Conservation (phyloP, 2,888 invertebrate species). For the Leucophenga montana region DNA sequence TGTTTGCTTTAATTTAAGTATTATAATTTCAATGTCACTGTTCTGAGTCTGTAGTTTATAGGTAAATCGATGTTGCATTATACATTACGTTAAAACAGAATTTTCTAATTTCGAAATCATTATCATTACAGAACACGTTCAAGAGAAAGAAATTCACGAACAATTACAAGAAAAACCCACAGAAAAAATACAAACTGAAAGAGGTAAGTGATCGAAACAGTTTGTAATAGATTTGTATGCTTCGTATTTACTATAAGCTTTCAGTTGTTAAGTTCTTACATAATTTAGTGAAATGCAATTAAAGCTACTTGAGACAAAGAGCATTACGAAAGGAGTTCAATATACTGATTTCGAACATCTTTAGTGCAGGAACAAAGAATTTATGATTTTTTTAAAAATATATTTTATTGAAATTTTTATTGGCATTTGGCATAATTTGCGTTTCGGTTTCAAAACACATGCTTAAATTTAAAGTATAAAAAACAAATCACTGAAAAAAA, state of each 20-base stretch:
- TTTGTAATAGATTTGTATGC: slow-evolving; percentile 10
- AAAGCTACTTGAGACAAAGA: slow-evolving; percentile 57
- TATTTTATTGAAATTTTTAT: slow-evolving; percentile 16
- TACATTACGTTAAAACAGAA: background rate
- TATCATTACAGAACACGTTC: slow-evolving; percentile 56
- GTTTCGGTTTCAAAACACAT: slow-evolving; percentile 30
- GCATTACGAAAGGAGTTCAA: slow-evolving; percentile 9
- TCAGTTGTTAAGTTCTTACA: background rate
- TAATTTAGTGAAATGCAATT: slow-evolving; percentile 56
- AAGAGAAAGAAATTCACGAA: slow-evolving; percentile 38
- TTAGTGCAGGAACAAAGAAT: no score
- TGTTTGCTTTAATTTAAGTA: slow-evolving; percentile 37
- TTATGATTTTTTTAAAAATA: slow-evolving; percentile 7
- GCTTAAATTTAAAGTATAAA: slow-evolving; percentile 30
- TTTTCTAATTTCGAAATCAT: slow-evolving; percentile 8
- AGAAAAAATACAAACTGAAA: slow-evolving; percentile 17
- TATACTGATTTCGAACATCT: no score
- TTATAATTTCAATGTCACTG: slow-evolving; percentile 40
- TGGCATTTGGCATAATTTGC: slow-evolving; percentile 10
- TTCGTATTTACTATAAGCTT: slow-evolving; percentile 3
- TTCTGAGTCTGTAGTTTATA: slow-evolving; percentile 42
- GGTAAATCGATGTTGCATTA: slow-evolving; percentile 40
- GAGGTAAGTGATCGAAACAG: slow-evolving; percentile 24
- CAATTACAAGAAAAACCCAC: slow-evolving; percentile 22
- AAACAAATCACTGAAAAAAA: slow-evolving; percentile 23